Conservation (phyloP, 2,797 vertebrate genomes). For the Enteromius trimaculatus region DNA sequence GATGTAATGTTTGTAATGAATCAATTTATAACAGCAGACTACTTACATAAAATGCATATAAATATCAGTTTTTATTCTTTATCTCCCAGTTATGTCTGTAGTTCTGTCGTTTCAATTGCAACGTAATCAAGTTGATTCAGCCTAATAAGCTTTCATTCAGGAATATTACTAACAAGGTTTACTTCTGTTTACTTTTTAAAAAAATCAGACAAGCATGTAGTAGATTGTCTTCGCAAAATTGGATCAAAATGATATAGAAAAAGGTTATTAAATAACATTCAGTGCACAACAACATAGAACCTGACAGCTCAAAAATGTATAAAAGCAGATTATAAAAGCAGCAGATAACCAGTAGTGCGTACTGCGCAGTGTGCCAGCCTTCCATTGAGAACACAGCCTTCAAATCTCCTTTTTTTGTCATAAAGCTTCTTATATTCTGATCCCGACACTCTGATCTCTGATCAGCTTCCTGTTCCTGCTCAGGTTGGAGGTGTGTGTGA, state of each 20-base stretch:
- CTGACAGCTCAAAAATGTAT: neutral
- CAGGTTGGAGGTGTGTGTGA: conserved; percentile 1
- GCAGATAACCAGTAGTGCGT: too few species aligned
- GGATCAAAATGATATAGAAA: neutral
- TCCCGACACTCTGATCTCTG: neutral
- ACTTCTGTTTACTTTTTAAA: neutral
- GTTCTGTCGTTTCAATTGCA: neutral
- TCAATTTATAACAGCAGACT: neutral
- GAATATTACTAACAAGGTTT: too few species aligned
- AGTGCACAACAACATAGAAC: neutral
- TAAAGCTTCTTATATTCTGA: conserved; percentile 15
- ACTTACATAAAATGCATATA: neutral
- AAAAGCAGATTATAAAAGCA: neutral
- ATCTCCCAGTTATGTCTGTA: neutral
- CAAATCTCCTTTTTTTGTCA: neutral
- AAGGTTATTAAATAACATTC: neutral
- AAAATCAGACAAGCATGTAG: neutral
- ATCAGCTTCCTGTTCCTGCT: neutral
- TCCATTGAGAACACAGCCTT: neutral
- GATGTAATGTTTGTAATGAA: neutral
- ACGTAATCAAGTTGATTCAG: neutral
- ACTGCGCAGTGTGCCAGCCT: neutral
- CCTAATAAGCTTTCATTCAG: too few species aligned
- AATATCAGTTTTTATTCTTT: neutral
- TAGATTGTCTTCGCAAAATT: neutral